phyloP scores from a whole-genome alignment of 2,797 vertebrate species.

The Gastrophryne carolinensis region DNA sequence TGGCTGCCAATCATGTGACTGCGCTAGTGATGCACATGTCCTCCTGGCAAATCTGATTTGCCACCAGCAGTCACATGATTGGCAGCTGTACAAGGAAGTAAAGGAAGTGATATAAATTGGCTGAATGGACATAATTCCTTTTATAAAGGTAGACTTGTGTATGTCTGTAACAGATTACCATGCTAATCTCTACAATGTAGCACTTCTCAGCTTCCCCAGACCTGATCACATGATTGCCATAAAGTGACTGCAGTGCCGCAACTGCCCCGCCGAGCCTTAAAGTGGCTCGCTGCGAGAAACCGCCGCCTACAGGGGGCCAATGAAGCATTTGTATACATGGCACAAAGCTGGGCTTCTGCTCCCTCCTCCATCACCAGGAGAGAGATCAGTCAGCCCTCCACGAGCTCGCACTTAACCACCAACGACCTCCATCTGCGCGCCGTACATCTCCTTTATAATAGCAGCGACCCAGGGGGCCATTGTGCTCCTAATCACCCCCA shows the following conservation, averaged over 20 bases:
- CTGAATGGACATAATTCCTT: no score
- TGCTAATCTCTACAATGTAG: no score
- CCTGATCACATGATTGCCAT: neutral
- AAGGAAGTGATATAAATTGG: no score
- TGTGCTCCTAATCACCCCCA: neutral
- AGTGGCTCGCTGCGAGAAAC: neutral
- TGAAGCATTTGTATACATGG: slow-evolving; percentile 21
- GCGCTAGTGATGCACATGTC: no score
- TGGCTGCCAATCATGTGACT: no score
- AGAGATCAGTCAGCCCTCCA: slow-evolving; percentile 7
- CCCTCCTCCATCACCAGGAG: neutral
- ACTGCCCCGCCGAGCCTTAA: slow-evolving; percentile 25
- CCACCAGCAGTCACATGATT: no score
- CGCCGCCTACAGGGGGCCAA: slow-evolving; percentile 2
- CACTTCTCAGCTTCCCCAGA: neutral
- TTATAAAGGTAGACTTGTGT: no score
- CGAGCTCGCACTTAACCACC: neutral
- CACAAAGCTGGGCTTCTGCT: neutral
- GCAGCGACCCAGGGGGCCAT: slow-evolving; percentile 7
- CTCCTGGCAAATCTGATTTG: no score
- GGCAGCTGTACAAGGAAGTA: no score
- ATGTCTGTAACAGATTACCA: no score
- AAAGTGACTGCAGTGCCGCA: neutral
- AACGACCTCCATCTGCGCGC: neutral
- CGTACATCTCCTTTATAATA: slow-evolving; percentile 30